phyloP scores from a whole-genome alignment of 2,888 invertebrate genomes.

The Leptopilina syphax region DNA sequence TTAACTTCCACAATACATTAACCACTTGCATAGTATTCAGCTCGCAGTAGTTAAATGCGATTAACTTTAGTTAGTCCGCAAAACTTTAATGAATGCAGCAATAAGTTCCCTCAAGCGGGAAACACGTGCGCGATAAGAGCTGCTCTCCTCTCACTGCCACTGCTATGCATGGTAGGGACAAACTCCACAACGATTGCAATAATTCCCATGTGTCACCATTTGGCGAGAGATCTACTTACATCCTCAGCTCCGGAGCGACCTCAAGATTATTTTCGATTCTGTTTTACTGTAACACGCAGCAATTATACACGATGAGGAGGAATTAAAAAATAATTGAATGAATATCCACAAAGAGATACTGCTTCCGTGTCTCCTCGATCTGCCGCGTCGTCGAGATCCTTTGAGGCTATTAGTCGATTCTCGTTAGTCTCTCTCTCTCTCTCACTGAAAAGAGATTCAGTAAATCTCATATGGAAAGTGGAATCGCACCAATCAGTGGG shows the following conservation, averaged over 20 bases:
- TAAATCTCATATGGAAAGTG: conserved; percentile 37
- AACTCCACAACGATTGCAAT: conserved; percentile 31
- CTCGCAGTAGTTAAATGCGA: conserved; percentile 36
- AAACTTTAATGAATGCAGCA: conserved; percentile 36
- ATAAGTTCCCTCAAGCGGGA: conserved; percentile 26
- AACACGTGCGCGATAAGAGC: conserved; percentile 38
- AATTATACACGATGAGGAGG: neutral
- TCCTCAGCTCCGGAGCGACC: neutral
- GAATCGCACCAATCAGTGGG: conserved; percentile 23
- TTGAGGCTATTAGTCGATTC: conserved; percentile 35
- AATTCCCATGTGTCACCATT: conserved; percentile 34
- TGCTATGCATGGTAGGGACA: neutral
- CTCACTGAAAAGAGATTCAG: conserved; percentile 22
- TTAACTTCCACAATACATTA: conserved; percentile 21
- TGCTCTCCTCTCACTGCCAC: too few relatives aligned
- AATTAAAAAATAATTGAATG: conserved; percentile 12
- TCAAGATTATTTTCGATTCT: conserved; percentile 13
- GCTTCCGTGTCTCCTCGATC: conserved; percentile 24
- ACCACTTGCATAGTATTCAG: conserved; percentile 19
- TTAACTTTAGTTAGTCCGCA: conserved; percentile 36
- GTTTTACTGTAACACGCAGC: neutral
- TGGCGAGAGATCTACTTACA: neutral
- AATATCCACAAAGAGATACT: conserved; percentile 1
- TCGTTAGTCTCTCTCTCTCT: neutral
- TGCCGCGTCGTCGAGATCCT: conserved; percentile 13